Percentiles rank a stretch among this genome's conserved stretches.
phyloP scores from a whole-genome alignment of 2,888 invertebrate species.

The Drosophila colorata region DNA sequence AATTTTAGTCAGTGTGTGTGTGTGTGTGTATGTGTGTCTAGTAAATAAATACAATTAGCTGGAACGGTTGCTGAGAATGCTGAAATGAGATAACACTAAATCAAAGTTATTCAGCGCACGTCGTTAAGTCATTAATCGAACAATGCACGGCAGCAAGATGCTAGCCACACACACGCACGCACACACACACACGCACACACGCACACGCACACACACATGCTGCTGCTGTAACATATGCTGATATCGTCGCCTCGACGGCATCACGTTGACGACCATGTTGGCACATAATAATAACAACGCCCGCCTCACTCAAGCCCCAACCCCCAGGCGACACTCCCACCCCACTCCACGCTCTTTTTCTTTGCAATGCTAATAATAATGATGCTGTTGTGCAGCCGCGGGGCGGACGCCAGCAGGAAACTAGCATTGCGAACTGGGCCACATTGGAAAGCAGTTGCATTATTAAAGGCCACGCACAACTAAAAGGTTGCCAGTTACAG shows the following conservation, averaged over 20 bases:
- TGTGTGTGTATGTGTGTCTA: conserved; percentile 42
- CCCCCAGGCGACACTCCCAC: not conserved
- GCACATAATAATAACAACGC: conserved; percentile 72
- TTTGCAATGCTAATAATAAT: conserved; percentile 47
- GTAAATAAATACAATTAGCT: conserved; percentile 78
- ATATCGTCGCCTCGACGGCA: conserved; percentile 64
- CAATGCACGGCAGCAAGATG: conserved; percentile 71
- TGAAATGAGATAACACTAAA: conserved; percentile 75
- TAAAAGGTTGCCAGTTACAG: conserved; percentile 1
- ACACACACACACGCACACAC: conserved; percentile 17
- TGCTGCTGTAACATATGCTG: conserved; percentile 71
- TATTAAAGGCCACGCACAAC: conserved; percentile 14
- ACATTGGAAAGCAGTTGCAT: conserved; percentile 12
- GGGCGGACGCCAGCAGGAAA: conserved; percentile 19
- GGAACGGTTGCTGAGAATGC: conserved; percentile 42
- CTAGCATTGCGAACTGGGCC: conserved; percentile 13
- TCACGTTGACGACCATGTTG: conserved; percentile 77
- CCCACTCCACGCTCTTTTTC: not conserved
- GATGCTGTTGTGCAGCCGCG: conserved; percentile 34
- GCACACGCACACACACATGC: conserved; percentile 19
- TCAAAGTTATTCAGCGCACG: conserved; percentile 79
- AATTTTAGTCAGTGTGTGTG: conserved; percentile 9
- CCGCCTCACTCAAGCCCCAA: not conserved
- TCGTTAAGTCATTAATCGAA: conserved; percentile 81
- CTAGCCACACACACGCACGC: conserved; percentile 23